Evolutionary conservation across 2,888 invertebrate genomes (phyloP), one percentile per base, ranked within the genome.

Genomic region (Perizoma flavofasciatum): DNA sequence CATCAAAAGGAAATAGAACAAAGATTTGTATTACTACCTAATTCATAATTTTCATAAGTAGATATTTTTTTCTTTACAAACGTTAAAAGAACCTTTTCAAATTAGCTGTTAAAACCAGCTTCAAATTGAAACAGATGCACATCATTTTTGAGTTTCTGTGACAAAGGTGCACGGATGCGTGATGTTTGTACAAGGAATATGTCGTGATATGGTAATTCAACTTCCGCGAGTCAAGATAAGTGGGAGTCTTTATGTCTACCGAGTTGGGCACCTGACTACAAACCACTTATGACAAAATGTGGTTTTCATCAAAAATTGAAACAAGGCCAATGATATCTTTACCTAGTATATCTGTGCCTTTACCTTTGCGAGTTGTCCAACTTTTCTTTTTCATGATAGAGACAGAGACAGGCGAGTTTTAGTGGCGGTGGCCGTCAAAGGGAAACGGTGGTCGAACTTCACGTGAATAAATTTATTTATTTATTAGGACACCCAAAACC

Each of bases 141-240:
- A 11, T 45, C 5, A 22, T 8, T 46, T 43, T 43, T 7, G 11
- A 47, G 11, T 47, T 44, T 40, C 32, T 51, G 65, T 70, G 81
- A 82, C 80, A 81, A 77, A 67, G 79, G 71, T 74, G 70, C 69
- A 74, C 66, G 68, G 61, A 72, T 59, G 67, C 22, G 22, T 61
- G 60, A 71, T 83, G 85, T 86, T 83, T 84, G 79, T 63, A 72
- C 68, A 81, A 83, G 82, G 82, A 82, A 87, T 83, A 82, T 54
- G 59, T 56, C 41, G 73, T 74, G 83, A 85, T 84, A 85, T 70
- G 77, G 79, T 85, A 80, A 83, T 84, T 74, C 84, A 84, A 88
- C 88, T 86, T 88, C 87, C 87, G 83, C 75, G 45, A 51, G 74
- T 70, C 68, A 65, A 79, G 79, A 83, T 84, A 82, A 61, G 60